These are phyloP conservation scores for Pristionchus fissidentatus DNA, from an alignment of 2,888 invertebrate species.

Conservation along the genomic window DNA sequence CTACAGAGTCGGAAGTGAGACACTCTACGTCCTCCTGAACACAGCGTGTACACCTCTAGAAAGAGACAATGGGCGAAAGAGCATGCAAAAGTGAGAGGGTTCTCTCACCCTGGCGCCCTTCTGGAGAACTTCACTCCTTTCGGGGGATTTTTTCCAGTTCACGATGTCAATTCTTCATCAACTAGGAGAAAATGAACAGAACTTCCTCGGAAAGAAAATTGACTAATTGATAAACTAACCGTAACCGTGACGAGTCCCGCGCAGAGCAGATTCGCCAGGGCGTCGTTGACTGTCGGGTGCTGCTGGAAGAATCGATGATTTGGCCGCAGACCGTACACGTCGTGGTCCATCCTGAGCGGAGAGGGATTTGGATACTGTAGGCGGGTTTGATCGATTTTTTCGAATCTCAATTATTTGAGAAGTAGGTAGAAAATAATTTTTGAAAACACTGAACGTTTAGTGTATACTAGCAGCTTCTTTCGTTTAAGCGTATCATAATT, in stretches of 20 bases:
- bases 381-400: no score
- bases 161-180: background rate
- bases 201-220: conserved; percentile 76
- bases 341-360: conserved; percentile 70
- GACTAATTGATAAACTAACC: conserved; percentile 58
- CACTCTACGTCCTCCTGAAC: conserved; percentile 98
- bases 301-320: conserved; percentile 74
- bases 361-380: no score
- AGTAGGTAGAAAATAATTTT: no score
- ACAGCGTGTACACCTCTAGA: background rate
- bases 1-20: conserved; percentile 95
- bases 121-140: conserved; percentile 54
- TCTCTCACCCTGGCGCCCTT: no score
- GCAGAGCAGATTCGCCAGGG: conserved; percentile 76
- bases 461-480: no score
- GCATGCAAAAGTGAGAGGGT: conserved; percentile 62
- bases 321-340: conserved; percentile 72
- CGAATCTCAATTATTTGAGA: no score
- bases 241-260: conserved; percentile 76
- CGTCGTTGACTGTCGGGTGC: conserved; percentile 77
- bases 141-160: background rate
- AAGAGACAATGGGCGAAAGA: background rate
- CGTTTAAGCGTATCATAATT: no score
- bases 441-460: no score
- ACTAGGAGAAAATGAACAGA: conserved; percentile 59